Evolutionary conservation across 35 echinoderm and acorn worm genomes (phyloP).

Genomic region (Lytechinus variegatus): DNA sequence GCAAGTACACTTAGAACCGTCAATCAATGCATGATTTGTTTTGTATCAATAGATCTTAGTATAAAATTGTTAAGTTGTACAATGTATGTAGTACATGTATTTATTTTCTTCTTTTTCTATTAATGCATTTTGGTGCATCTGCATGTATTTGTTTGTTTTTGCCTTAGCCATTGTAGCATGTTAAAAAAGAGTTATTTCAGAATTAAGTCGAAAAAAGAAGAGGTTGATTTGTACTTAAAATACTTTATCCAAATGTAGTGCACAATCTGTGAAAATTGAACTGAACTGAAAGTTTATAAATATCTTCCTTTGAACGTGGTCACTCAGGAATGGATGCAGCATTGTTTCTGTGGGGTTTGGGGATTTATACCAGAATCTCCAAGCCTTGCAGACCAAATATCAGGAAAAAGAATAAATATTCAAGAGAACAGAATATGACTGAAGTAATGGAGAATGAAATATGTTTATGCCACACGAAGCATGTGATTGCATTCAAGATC

Average conservation of each 20-base stretch:
- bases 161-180: background rate
- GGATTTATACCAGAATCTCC: background rate
- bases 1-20: background rate
- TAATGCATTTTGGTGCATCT: background rate
- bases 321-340: background rate
- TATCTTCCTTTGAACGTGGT: background rate
- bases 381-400: background rate
- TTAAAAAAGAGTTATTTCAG: background rate
- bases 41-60: background rate
- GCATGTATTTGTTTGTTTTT: background rate
- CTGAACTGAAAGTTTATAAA: background rate
- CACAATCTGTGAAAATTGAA: background rate
- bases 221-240: background rate
- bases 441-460: background rate
- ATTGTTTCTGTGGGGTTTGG: background rate
- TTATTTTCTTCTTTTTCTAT: slow-evolving; percentile 3
- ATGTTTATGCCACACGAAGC: background rate
- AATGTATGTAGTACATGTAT: background rate
- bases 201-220: background rate
- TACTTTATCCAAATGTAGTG: background rate
- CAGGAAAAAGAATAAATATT: background rate
- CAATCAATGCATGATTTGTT: background rate
- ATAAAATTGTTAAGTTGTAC: background rate
- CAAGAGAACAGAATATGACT: no score
- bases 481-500: background rate